A percentile compares a stretch with the other conserved stretches of the same genome.
Conservation (phyloP, 37 sponge, comb jelly and placozoan species). For the Crambe crambe region DNA sequence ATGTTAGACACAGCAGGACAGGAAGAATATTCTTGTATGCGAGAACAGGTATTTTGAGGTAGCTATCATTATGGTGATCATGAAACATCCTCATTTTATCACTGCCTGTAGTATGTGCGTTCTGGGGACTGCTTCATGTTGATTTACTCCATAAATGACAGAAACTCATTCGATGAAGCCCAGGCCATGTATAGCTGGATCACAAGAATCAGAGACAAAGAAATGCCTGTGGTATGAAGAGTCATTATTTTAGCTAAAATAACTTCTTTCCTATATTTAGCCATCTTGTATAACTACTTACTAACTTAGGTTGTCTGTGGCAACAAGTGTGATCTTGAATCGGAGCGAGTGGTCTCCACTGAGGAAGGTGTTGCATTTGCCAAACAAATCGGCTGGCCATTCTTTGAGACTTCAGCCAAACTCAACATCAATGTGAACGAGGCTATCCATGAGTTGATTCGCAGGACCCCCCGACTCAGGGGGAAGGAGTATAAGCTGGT, state of each 20-base stretch:
- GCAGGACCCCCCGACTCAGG: conserved; percentile 56
- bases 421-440: conserved; percentile 66
- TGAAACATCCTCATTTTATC: too few relatives aligned
- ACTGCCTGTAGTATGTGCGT: conserved; percentile 85
- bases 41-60: conserved; percentile 71
- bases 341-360: conserved; percentile 50
- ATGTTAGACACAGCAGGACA: conserved; percentile 99
- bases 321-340: conserved; percentile 85
- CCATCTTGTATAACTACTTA: background rate
- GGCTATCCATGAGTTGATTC: conserved; percentile 80
- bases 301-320: conserved; percentile 78
- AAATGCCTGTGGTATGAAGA: conserved; percentile 78
- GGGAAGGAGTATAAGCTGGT: conserved; percentile 74
- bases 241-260: too few relatives aligned
- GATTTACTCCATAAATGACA: conserved; percentile 86
- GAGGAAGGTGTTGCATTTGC: conserved; percentile 67
- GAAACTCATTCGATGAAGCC: conserved; percentile 73
- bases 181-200: conserved; percentile 72
- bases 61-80: background rate
- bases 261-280: background rate
- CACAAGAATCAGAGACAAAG: conserved; percentile 64
- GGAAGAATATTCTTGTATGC: conserved; percentile 96
- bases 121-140: conserved; percentile 81
- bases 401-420: conserved; percentile 93
- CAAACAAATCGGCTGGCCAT: conserved; percentile 57